These are phyloP conservation scores for Allolobophora icterica DNA, from an alignment of 2,888 invertebrate genomes.

Conservation along the genomic window DNA sequence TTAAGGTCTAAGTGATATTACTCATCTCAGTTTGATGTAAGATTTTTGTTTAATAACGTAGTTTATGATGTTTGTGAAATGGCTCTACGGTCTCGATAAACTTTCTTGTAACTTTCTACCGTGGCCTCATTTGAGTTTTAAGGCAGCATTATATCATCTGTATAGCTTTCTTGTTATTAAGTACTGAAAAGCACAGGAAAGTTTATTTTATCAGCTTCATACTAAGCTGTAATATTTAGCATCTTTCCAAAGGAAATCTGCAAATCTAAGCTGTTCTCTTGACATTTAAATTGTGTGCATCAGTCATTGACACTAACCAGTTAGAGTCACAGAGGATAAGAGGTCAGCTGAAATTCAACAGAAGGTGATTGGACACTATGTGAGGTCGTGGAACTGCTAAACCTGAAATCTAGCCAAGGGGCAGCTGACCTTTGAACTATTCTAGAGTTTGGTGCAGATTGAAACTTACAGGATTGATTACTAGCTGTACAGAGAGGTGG, in stretches of 20 bases:
- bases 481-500: neutral
- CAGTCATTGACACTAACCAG: neutral
- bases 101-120: neutral
- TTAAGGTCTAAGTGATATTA: no score
- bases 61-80: no score
- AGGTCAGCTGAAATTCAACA: neutral
- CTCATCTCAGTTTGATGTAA: no score
- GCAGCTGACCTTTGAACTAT: neutral
- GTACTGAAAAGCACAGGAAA: neutral
- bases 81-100: neutral
- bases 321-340: neutral
- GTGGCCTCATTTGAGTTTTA: neutral
- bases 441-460: neutral
- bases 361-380: neutral
- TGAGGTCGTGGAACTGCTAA: neutral
- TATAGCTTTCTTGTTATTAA: neutral
- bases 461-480: neutral
- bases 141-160: neutral
- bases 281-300: neutral
- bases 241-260: neutral
- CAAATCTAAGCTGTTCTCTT: neutral
- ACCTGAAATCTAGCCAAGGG: neutral
- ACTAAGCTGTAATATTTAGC: neutral
- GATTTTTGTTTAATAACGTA: no score
- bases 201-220: neutral